Evolutionary conservation across 2,797 vertebrate genomes (phyloP), one percentile per base, ranked within the genome.

Genomic region (Nannoperca obscura): DNA sequence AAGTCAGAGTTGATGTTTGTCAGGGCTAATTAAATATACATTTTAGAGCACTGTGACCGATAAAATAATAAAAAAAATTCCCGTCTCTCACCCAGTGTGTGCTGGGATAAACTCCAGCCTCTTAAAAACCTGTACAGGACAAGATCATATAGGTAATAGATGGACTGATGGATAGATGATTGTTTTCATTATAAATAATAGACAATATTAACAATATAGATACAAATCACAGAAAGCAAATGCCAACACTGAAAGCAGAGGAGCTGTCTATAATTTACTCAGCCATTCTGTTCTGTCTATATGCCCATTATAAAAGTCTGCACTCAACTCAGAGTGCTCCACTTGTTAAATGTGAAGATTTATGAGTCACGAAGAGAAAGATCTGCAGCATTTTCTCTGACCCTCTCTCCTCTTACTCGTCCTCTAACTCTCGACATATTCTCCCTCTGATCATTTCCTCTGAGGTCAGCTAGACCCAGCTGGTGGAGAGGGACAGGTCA

Each of bases 381-480:
- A 89, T 90, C 76, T 83, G 69, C 55, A 80, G 69, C 81, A 80
- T 72, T 74, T 78, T 74, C 80, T 61, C 82, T 70, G 71, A 86
- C 85, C 73, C 61, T 69, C 67, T 74, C 47, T 81, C 78, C 42
- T 76, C 74, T 78, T 49, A 5, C 70, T 80, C 59, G 42, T 87
- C 80, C 76, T 86, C 76, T 71, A 76, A 85, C 84, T 87, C 81
- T 70, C 71, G 76, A 66, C 60, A 78, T 81, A 76, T 78, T 77
- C 70, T 54, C 75, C 67, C 13, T 63, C 84, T 82, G 80, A 89
- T 91, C 81, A 82, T 89, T 92, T 90, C 86, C 85, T 85, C 77
- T 2, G 78, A 88, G 91, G 87, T 91, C 87, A 90, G 69, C 70
- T 9, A 63, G 86, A 68, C 82, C 74, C 88, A 90, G 89, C 86